phyloP scores from a whole-genome alignment of 2,113 vertebrate species.

The Pterocles burchelli region DNA sequence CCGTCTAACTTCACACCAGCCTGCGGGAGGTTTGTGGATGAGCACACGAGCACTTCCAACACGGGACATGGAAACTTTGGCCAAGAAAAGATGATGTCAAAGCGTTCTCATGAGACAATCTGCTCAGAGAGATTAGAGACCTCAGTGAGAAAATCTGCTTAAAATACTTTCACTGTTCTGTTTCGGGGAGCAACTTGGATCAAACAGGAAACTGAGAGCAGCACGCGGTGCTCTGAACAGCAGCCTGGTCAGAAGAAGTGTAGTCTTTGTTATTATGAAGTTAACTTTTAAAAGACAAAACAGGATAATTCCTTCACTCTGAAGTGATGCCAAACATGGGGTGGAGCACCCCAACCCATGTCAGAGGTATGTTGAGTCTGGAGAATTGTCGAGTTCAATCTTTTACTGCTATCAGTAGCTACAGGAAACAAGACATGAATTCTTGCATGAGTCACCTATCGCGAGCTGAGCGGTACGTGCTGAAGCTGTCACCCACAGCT shows the following conservation, averaged over 20 bases:
- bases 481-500: neutral
- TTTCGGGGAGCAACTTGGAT: neutral
- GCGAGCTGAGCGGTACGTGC: neutral
- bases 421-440: neutral
- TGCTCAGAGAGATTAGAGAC: neutral
- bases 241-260: neutral
- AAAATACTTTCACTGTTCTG: neutral
- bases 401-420: neutral
- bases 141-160: neutral
- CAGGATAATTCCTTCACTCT: neutral
- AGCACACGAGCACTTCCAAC: neutral
- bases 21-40: neutral
- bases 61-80: neutral
- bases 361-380: neutral
- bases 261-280: neutral
- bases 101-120: neutral
- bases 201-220: neutral
- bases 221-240: neutral
- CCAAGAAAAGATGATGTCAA: neutral
- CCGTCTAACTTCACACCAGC: rapidly evolving
- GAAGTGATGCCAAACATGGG: neutral
- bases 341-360: neutral
- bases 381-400: neutral
- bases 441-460: slow-evolving; percentile 10
- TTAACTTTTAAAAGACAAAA: neutral